Evolutionary conservation across 2,888 invertebrate genomes (phyloP).

Genomic region (Andrena flavipes): DNA sequence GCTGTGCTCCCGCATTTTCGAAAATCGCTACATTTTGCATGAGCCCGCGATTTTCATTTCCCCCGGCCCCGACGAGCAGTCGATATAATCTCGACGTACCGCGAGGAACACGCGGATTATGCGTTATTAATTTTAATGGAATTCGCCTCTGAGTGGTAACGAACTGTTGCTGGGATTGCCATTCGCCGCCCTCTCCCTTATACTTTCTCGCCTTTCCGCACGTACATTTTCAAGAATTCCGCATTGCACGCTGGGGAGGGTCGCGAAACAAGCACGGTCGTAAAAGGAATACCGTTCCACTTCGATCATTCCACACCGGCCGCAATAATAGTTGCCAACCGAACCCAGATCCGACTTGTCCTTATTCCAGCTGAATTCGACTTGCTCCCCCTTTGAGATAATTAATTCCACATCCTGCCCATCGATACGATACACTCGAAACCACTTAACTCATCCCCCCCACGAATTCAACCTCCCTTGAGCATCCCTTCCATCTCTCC

Average conservation of each 20-base stretch:
- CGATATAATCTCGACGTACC: slow-evolving; percentile 53
- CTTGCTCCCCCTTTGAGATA: background rate
- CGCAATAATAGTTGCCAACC: no score
- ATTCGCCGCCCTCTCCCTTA: background rate
- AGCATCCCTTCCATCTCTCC: background rate
- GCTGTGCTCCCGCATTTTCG: slow-evolving; percentile 41
- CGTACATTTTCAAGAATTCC: background rate
- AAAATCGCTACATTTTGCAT: slow-evolving; percentile 58
- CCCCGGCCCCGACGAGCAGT: slow-evolving; percentile 9
- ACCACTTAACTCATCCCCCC: background rate
- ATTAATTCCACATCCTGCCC: background rate
- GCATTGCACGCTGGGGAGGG: background rate
- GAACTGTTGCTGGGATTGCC: slow-evolving; percentile 19
- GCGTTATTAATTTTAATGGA: slow-evolving; percentile 70
- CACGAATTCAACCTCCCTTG: background rate
- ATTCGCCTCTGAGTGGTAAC: slow-evolving; percentile 48
- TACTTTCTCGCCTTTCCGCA: background rate
- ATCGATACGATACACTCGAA: background rate
- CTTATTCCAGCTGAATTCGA: no score
- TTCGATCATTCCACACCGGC: background rate
- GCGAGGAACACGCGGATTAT: slow-evolving; percentile 55
- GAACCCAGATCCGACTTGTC: no score
- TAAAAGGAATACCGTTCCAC: background rate
- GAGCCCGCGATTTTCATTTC: slow-evolving; percentile 58
- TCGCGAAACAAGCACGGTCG: background rate